A percentile compares a stretch with the other conserved stretches of the same genome.
Evolutionary conservation across 1,140 invertebrate species (phyloP).

Genomic region (Andrena cerasifolii): DNA sequence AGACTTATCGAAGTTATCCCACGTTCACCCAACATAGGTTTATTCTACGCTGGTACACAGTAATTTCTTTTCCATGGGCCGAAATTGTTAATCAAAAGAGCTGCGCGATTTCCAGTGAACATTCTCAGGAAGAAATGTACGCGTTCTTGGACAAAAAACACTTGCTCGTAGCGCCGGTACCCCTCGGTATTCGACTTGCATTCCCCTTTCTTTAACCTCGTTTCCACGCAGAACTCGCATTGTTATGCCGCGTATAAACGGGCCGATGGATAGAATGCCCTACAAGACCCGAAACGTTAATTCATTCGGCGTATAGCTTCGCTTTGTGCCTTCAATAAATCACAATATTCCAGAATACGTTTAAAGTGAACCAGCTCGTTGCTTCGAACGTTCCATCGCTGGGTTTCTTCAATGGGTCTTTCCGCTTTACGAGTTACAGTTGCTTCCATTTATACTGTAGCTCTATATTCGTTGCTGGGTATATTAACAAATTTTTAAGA

Average conservation of each 20-base stretch:
- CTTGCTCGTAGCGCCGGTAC: slow-evolving; percentile 17
- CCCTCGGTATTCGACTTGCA: slow-evolving; percentile 46
- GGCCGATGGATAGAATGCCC: slow-evolving; percentile 20
- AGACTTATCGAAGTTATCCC: too few species aligned
- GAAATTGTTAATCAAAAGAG: background rate
- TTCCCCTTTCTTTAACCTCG: slow-evolving; percentile 62
- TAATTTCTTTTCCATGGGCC: too few species aligned
- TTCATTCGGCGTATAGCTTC: slow-evolving; percentile 45
- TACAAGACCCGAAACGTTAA: slow-evolving; percentile 50
- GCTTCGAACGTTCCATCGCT: background rate
- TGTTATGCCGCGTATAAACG: slow-evolving; percentile 58
- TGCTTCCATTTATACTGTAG: too few species aligned
- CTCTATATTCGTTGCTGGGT: too few species aligned
- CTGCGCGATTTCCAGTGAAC: background rate
- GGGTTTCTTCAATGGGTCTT: background rate
- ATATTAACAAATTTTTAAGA: too few species aligned
- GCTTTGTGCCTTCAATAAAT: slow-evolving; percentile 36
- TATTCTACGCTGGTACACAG: too few species aligned
- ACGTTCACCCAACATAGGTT: too few species aligned
- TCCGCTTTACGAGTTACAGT: background rate
- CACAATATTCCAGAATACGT: slow-evolving; percentile 27
- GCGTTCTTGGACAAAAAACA: slow-evolving; percentile 7
- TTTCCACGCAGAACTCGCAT: slow-evolving; percentile 59
- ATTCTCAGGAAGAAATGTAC: background rate
- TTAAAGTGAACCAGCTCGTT: background rate